Evolutionary conservation across 2,113 vertebrate genomes (phyloP), one percentile per base, ranked within the genome.

Genomic region (Abramis brama): DNA sequence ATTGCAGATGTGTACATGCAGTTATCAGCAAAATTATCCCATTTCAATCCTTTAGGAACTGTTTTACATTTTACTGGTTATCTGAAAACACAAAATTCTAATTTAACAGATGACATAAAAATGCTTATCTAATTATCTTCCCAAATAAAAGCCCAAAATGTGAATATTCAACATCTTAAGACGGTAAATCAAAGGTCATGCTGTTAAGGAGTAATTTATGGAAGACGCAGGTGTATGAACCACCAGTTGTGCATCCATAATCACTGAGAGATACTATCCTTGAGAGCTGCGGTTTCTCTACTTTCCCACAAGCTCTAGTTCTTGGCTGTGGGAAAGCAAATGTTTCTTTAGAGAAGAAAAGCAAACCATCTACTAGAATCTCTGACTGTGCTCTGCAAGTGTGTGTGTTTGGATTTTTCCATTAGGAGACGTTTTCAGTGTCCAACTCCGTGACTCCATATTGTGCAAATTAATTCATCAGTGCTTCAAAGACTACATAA

Each of bases 261-360:
- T 30, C 75, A 55, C 33, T 21, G 2, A 78, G 25, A 55, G 5
- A 82, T 23, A 36, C 21, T 36, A 5, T 36, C 47, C 45, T 33
- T 68, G 25, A 82, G 62, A 52, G n/a, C 25, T 82, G 10, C 3
- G 11, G 13, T 45, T 64, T 70, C 64, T 21, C 62, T 70, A 21
- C 27, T 82, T 82, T 68, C 62, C 64, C 64, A 76, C 74, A 64
- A 50, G 60, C 60, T 25, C 5, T 47, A 25, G 25, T 5, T 70
- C 23, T 52, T 23, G 19, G 27, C 79, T 52, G 43, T 82, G 45
- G 43, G 27, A 82, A 70, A 82, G 64, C 27, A 82, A 36, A 70
- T 36, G 64, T 36, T 82, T 82, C 10, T 82, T 50, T 68, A 50
- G 45, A 70, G 19, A 6, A 82, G 62, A 25, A 82, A 30, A 70